These are phyloP conservation scores for Terrapene triunguis DNA, from an alignment of 2,113 vertebrate species.

Conservation along the genomic window DNA sequence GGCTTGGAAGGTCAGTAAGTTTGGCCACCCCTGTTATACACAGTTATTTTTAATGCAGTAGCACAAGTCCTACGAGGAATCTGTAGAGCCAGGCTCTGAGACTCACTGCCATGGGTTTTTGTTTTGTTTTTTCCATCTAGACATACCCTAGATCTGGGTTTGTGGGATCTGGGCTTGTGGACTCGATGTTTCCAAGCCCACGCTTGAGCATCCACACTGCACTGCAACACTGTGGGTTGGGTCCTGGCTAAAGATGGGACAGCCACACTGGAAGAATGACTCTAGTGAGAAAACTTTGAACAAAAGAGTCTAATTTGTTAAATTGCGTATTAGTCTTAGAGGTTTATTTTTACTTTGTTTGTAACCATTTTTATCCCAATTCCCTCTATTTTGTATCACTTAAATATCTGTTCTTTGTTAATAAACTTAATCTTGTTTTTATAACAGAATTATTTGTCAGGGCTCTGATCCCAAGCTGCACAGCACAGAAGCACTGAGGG, in stretches of 20 bases:
- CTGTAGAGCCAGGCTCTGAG: too few relatives aligned
- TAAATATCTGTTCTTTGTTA: background rate
- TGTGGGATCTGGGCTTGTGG: too few relatives aligned
- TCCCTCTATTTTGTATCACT: background rate
- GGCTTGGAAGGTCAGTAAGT: too few relatives aligned
- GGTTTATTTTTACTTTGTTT: background rate
- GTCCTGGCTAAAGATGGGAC: background rate
- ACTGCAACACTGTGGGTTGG: background rate
- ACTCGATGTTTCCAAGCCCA: too few relatives aligned
- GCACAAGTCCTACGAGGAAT: too few relatives aligned
- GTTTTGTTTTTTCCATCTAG: background rate
- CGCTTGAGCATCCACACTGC: background rate
- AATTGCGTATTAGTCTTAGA: background rate
- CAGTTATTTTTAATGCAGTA: too few relatives aligned
- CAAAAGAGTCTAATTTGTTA: background rate
- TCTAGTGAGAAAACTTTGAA: background rate
- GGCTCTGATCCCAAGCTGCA: background rate
- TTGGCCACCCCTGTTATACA: too few relatives aligned
- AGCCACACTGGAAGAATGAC: background rate
- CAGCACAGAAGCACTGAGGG: background rate
- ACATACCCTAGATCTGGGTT: too few relatives aligned
- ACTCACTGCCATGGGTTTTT: too few relatives aligned
- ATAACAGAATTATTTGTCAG: too few relatives aligned
- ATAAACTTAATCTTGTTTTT: background rate
- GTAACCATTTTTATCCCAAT: background rate